Conservation (phyloP, 2,113 vertebrate species). For the Halcyon malimbica region DNA sequence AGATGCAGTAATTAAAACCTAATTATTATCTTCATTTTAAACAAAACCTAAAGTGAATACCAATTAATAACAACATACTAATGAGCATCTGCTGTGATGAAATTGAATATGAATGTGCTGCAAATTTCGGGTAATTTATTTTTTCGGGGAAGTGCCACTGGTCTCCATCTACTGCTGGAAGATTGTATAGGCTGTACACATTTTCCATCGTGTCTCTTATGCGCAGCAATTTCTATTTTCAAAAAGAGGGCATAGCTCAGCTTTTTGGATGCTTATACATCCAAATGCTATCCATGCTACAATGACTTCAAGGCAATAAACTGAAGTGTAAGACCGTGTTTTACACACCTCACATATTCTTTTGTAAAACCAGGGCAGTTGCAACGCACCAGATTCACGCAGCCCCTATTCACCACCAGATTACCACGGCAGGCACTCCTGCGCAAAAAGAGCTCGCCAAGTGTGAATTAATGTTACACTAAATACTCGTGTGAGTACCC, state of each 20-base stretch:
- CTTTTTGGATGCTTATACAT: slow-evolving; percentile 25
- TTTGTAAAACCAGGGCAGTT: background rate
- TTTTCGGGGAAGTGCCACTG: slow-evolving; percentile 82
- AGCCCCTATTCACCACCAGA: background rate
- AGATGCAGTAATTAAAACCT: slow-evolving; percentile 88
- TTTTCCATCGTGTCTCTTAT: slow-evolving; percentile 66
- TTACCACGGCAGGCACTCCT: background rate
- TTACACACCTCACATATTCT: background rate
- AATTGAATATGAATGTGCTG: slow-evolving; percentile 88
- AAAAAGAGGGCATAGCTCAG: slow-evolving; percentile 43
- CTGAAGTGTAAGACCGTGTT: background rate
- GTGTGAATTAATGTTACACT: background rate
- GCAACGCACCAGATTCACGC: background rate
- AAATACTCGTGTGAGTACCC: background rate
- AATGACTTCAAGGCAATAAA: background rate
- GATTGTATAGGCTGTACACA: slow-evolving; percentile 74
- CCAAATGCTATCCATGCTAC: background rate
- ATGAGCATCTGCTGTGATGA: slow-evolving; percentile 90
- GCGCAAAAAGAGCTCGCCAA: background rate
- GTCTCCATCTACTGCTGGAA: slow-evolving; percentile 77
- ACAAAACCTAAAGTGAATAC: slow-evolving; percentile 90
- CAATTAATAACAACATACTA: slow-evolving; percentile 91
- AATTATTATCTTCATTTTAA: slow-evolving; percentile 91
- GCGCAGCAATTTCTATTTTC: slow-evolving; percentile 59
- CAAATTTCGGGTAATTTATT: slow-evolving; percentile 87